Evolutionary conservation across 2,113 vertebrate species (phyloP).

Genomic region (Proteles cristata): DNA sequence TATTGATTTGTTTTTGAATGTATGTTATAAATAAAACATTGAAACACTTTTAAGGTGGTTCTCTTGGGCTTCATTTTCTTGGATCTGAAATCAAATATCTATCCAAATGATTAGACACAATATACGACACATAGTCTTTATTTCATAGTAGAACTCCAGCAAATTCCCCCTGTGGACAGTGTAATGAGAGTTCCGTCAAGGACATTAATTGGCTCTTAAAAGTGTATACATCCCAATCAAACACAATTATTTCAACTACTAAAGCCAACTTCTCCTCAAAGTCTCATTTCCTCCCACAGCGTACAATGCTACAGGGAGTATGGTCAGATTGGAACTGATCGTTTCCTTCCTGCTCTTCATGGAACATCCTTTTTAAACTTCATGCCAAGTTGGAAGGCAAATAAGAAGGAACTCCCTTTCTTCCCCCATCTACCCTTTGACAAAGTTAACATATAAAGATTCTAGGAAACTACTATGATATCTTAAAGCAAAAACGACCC

Average conservation of each 20-base stretch:
- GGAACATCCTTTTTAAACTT: not conserved
- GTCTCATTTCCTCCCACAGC: too few species aligned
- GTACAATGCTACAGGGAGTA: not conserved
- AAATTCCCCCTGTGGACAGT: not conserved
- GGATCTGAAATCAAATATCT: not conserved
- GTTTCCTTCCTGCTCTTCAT: constrained; percentile 6
- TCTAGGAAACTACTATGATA: not conserved
- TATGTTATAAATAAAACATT: constrained; percentile 7
- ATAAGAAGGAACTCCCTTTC: not conserved
- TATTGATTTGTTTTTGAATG: not conserved
- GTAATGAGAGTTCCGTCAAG: not conserved
- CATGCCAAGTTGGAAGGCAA: not conserved
- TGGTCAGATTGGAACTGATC: not conserved
- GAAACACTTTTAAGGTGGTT: not conserved
- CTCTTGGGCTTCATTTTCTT: not conserved
- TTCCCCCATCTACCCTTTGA: not conserved
- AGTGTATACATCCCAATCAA: not conserved
- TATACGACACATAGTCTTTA: not conserved
- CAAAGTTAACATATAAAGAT: constrained; percentile 20
- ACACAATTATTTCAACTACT: not conserved
- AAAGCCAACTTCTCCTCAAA: not conserved
- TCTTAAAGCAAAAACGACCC: not conserved
- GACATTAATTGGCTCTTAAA: not conserved
- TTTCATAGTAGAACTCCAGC: not conserved
- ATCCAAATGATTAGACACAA: not conserved